A percentile compares a stretch with the other conserved stretches of the same genome.
Conservation (phyloP, 2,888 invertebrate genomes). For the Microctonus aethiopoides region DNA sequence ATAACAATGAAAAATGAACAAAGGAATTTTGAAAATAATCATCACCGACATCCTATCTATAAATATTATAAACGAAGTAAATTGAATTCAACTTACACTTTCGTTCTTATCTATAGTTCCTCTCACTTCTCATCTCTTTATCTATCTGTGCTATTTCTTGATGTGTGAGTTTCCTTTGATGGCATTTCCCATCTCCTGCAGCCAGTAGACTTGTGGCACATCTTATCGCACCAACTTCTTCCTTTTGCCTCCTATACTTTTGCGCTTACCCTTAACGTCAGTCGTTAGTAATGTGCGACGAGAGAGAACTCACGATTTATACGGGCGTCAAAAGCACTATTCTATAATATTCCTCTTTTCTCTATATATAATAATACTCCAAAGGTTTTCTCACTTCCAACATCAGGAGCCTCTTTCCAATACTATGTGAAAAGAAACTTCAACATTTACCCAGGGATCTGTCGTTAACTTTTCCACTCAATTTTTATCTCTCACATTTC, state of each 20-base stretch:
- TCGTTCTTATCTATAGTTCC: not conserved
- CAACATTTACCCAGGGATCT: not conserved
- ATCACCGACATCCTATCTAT: not conserved
- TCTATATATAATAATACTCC: not conserved
- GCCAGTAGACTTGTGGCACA: conserved; percentile 33
- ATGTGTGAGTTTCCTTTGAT: conserved; percentile 15
- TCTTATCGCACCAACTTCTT: conserved; percentile 33
- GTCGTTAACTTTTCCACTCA: conserved; percentile 3
- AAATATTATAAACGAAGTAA: not conserved
- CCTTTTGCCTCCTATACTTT: not conserved
- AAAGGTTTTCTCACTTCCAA: conserved; percentile 8
- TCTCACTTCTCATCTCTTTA: not conserved
- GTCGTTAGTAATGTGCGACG: conserved; percentile 38
- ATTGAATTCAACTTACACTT: conserved; percentile 6
- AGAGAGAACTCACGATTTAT: conserved; percentile 42
- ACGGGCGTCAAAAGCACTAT: conserved; percentile 28
- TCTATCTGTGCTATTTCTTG: not conserved
- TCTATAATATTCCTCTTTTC: not conserved
- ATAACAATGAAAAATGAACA: too few relatives aligned
- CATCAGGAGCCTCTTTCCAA: not conserved
- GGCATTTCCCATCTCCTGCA: conserved; percentile 11
- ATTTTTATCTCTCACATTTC: not conserved
- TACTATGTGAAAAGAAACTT: not conserved
- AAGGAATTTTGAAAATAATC: too few relatives aligned
- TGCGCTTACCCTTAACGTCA: not conserved